Evolutionary conservation across 1,140 invertebrate genomes (phyloP).

Genomic region (Acromyrmex heyeri): DNA sequence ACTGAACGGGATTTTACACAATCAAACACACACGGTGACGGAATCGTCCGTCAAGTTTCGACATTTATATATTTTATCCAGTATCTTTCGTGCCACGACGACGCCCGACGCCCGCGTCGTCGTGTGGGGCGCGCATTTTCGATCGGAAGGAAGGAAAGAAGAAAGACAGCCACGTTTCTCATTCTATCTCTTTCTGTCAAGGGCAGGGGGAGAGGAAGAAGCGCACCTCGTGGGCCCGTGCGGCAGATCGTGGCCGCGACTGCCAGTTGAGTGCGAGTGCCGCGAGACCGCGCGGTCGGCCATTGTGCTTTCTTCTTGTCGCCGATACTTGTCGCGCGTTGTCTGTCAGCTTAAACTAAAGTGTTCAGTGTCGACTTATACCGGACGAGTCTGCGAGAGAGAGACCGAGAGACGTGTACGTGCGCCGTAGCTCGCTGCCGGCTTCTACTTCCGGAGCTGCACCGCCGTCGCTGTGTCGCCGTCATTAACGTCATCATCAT

Average conservation of each 20-base stretch:
- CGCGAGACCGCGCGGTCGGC: constrained; percentile 69
- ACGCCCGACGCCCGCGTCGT: neutral
- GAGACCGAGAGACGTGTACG: constrained; percentile 15
- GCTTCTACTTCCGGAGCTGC: constrained; percentile 1
- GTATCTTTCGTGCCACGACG: neutral
- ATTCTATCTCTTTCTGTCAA: neutral
- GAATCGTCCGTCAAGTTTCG: neutral
- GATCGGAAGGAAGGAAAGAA: neutral
- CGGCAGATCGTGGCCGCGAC: constrained; percentile 52
- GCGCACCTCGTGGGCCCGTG: constrained; percentile 49
- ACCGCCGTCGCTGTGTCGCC: neutral
- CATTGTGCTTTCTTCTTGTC: constrained; percentile 75
- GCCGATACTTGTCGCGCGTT: constrained; percentile 58
- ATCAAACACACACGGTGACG: constrained; percentile 47
- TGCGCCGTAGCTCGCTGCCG: constrained; percentile 22
- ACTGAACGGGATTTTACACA: constrained; percentile 55
- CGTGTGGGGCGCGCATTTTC: neutral
- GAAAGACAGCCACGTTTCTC: constrained; percentile 19
- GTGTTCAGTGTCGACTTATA: constrained; percentile 56
- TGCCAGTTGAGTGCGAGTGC: too few species aligned
- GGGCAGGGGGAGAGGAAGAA: neutral
- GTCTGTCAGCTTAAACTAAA: constrained; percentile 48
- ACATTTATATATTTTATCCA: neutral
- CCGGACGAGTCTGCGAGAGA: constrained; percentile 34
- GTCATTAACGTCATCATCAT: neutral